Evolutionary conservation across 2,113 vertebrate genomes (phyloP), one percentile per base, ranked within the genome.

Genomic region (Physeter macrocephalus): DNA sequence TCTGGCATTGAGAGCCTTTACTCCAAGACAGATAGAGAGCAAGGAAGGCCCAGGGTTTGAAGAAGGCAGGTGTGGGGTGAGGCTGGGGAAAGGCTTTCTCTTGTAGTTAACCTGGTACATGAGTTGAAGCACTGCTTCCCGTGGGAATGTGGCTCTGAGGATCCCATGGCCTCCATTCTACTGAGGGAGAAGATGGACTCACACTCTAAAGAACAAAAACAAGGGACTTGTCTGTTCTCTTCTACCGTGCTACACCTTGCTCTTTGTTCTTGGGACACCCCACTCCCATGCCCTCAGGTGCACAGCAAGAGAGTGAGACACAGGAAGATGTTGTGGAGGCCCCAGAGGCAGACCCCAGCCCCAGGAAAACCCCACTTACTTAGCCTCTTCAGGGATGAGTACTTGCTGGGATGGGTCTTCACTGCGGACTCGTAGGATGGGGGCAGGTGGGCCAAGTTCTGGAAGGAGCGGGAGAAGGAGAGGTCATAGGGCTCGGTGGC

Each of bases 381-480:
- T 98, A 99, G 99, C 98, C 99, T 99, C 99, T 99, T 99, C 98
- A 99, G 99, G 98, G 99, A 99, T 72, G 99, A 99, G 98, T 99
- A 99, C 98, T 99, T 99, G 98, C 97, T 99, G 97, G 99, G 99
- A 98, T 99, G 99, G 84, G 99, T 99, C 98, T 99, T 99, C 98
- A 99, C 98, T 10, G 99, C 99, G 82, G 99, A 99, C 98, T 99
- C 99, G 15, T 99, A 99, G 97, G 99, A 99, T 9, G 99, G 99
- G 31, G 99, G 99, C 89, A 99, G 99, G 97, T 99, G 99, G 9
- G 99, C 99, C 98, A 99, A 99, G 98, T 99, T 99, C 99, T 99
- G 99, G 99, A 99, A 99, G 96, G 99, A 99, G 98, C 99, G 99
- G 71, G 99, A 99, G 99, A 99, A 99, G 97, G 99, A 99, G 95